These are phyloP conservation scores for Brenthis daphne DNA, from an alignment of 2,888 invertebrate species.

Conservation along the genomic window DNA sequence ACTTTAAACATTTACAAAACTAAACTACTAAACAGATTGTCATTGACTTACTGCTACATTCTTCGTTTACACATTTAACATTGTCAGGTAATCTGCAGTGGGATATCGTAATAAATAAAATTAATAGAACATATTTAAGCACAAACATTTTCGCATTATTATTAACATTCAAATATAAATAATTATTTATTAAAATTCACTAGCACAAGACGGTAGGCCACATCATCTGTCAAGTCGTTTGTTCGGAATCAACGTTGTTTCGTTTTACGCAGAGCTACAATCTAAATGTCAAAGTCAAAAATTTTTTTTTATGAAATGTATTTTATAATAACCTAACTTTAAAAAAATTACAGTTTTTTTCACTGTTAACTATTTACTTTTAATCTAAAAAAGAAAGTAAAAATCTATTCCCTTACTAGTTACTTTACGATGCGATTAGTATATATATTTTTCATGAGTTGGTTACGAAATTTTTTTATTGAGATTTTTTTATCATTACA, in stretches of 20 bases:
- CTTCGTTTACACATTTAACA: slow-evolving; percentile 86
- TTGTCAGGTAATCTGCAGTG: slow-evolving; percentile 84
- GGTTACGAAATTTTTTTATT: too few relatives aligned
- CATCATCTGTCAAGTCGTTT: slow-evolving; percentile 73
- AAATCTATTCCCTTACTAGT: too few relatives aligned
- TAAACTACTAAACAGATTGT: slow-evolving; percentile 50
- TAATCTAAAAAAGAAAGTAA: too few relatives aligned
- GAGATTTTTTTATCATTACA: too few relatives aligned
- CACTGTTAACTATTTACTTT: too few relatives aligned
- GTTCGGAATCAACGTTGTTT: background rate
- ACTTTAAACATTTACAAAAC: slow-evolving; percentile 25
- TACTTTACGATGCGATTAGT: too few relatives aligned
- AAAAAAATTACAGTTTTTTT: too few relatives aligned
- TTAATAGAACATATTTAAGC: slow-evolving; percentile 67
- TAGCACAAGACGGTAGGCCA: slow-evolving; percentile 72
- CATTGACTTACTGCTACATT: slow-evolving; percentile 85
- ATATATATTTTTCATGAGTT: too few relatives aligned
- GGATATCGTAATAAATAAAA: slow-evolving; percentile 60
- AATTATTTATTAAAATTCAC: slow-evolving; percentile 59
- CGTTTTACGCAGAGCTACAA: background rate
- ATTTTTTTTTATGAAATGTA: too few relatives aligned
- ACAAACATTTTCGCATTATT: slow-evolving; percentile 77
- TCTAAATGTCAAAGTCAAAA: too few relatives aligned
- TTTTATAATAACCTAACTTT: too few relatives aligned
- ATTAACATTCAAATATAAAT: slow-evolving; percentile 51